These are phyloP conservation scores for Enteromius treurensis DNA, from an alignment of 2,797 vertebrate genomes.

Conservation along the genomic window DNA sequence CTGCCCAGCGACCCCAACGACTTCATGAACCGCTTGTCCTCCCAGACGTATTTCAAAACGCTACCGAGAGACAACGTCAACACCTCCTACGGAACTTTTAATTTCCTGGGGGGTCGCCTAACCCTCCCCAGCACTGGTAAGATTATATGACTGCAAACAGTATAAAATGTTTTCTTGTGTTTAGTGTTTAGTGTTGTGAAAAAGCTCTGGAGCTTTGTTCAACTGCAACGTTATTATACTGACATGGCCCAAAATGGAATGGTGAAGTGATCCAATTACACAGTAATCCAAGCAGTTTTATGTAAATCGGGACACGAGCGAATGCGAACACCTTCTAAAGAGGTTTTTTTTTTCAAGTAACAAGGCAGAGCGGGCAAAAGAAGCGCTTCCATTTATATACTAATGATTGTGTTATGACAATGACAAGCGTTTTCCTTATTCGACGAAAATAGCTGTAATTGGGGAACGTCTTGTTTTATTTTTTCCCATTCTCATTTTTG, in stretches of 20 bases:
- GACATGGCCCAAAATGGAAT: conserved; percentile 28
- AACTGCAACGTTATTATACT: conserved; percentile 47
- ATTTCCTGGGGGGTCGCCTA: conserved; percentile 94
- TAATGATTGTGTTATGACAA: conserved; percentile 46
- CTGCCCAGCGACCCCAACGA: conserved; percentile 84
- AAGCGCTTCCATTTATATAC: conserved; percentile 24
- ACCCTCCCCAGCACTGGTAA: conserved; percentile 95
- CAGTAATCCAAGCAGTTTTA: conserved; percentile 64
- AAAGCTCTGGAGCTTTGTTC: conserved; percentile 32
- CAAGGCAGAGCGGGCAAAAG: conserved; percentile 27
- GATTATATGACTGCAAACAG: conserved; percentile 28
- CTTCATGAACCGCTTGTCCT: conserved; percentile 89
- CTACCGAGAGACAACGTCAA: conserved; percentile 89
- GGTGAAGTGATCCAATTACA: conserved; percentile 55
- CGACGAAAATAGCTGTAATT: conserved; percentile 46
- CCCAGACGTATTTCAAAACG: conserved; percentile 94
- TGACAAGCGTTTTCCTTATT: conserved; percentile 36
- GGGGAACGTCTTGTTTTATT: conserved; percentile 25
- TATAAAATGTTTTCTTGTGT: neutral
- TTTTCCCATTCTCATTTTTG: neutral
- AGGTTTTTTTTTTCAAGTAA: conserved; percentile 25
- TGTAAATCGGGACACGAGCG: conserved; percentile 45
- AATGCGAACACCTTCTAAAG: conserved; percentile 32
- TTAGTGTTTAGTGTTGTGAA: conserved; percentile 24
- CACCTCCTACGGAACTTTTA: conserved; percentile 96